phyloP scores from a whole-genome alignment of 2,113 vertebrate genomes.

The Megaceryle maxima region DNA sequence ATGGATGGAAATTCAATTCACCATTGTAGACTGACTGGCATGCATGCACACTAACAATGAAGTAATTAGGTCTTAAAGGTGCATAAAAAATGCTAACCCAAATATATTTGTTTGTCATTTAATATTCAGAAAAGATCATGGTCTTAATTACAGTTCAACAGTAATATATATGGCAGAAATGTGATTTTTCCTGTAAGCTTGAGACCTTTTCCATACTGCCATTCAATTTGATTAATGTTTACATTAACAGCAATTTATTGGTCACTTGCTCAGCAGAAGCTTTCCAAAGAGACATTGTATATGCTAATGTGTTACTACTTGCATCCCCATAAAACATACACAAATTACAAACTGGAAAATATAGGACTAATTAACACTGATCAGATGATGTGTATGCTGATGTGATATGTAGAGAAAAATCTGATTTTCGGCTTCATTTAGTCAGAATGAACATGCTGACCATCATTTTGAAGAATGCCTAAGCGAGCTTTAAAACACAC shows the following conservation, averaged over 20 bases:
- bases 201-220: background rate
- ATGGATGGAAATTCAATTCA: background rate
- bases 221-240: conserved; percentile 71
- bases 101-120: background rate
- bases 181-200: conserved; percentile 9
- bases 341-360: conserved; percentile 64
- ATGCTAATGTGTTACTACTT: conserved; percentile 45
- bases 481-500: background rate
- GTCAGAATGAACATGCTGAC: conserved; percentile 38
- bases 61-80: background rate
- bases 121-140: conserved; percentile 17
- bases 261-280: conserved; percentile 67
- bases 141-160: conserved; percentile 34
- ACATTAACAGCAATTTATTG: conserved; percentile 68
- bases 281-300: conserved; percentile 52
- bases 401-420: conserved; percentile 13
- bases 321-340: conserved; percentile 54
- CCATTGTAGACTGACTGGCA: background rate
- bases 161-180: background rate
- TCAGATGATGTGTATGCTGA: conserved; percentile 43
- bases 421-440: conserved; percentile 58
- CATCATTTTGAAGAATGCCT: conserved; percentile 16
- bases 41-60: background rate
- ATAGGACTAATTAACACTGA: conserved; percentile 68
- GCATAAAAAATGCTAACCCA: background rate